Conservation (phyloP, 2,888 invertebrate genomes). For the Caenorhabditis wallacei region DNA sequence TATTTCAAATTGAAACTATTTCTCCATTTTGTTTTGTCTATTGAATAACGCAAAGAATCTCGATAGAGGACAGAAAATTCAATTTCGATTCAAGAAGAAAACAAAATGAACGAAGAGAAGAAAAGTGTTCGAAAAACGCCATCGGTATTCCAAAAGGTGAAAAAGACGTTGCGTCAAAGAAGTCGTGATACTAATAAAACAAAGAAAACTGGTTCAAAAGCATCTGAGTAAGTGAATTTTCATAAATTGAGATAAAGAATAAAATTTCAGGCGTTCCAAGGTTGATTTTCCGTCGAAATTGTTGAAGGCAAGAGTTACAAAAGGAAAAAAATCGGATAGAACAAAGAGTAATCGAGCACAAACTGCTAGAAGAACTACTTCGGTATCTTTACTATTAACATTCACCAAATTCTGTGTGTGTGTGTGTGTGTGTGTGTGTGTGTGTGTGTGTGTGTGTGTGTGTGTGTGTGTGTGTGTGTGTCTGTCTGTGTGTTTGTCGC, state of each 20-base stretch:
- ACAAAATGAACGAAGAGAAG: conserved; percentile 27
- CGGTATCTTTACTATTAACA: too few relatives aligned
- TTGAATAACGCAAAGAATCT: conserved; percentile 33
- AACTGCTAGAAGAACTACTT: neutral
- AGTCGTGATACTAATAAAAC: conserved; percentile 9
- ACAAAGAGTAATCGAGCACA: conserved; percentile 6
- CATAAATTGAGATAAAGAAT: neutral
- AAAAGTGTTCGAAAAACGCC: conserved; percentile 7
- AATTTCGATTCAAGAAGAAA: conserved; percentile 34
- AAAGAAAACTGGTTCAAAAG: conserved; percentile 7
- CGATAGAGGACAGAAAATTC: conserved; percentile 29
- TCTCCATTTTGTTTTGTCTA: neutral
- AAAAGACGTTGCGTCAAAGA: conserved; percentile 22
- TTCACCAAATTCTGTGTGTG: too few relatives aligned
- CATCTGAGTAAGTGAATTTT: conserved; percentile 12
- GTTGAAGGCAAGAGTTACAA: neutral
- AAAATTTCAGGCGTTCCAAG: conserved; percentile 10
- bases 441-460: too few relatives aligned
- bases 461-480: too few relatives aligned
- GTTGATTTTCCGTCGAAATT: neutral
- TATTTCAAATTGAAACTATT: neutral
- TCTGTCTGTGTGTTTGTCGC: too few relatives aligned
- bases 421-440: too few relatives aligned
- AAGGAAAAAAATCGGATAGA: conserved; percentile 6
- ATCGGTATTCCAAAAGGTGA: conserved; percentile 12